Evolutionary conservation across 2,113 vertebrate species (phyloP).

Genomic region (Pampusana beccarii): DNA sequence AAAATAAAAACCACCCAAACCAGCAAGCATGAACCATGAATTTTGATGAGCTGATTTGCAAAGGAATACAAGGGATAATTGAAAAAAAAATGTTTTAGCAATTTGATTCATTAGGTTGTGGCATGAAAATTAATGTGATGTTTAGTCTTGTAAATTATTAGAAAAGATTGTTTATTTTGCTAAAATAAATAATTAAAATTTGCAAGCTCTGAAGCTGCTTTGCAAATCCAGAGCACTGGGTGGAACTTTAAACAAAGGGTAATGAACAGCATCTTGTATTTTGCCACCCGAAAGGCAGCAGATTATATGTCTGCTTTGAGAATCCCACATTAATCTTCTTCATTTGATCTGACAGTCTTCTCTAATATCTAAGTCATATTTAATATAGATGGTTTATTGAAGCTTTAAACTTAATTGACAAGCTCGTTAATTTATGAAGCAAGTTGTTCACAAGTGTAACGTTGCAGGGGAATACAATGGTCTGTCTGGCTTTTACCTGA

Average conservation of each 20-base stretch:
- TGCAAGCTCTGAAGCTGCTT: not conserved
- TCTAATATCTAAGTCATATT: constrained; percentile 18
- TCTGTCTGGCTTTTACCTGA: not conserved
- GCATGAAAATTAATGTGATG: not conserved
- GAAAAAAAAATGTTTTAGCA: not conserved
- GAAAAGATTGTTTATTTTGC: not conserved
- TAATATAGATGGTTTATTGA: constrained; percentile 41
- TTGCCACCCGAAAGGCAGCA: not conserved
- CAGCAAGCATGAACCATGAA: not conserved
- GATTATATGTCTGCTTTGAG: not conserved
- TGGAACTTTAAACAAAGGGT: not conserved
- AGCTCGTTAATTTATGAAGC: constrained; percentile 32
- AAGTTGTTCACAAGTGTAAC: not conserved
- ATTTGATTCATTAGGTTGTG: not conserved
- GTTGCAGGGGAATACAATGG: not conserved
- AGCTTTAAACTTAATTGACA: constrained; percentile 48
- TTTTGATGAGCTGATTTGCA: not conserved
- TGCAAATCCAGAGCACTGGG: not conserved
- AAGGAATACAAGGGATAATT: not conserved
- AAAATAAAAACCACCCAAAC: not conserved
- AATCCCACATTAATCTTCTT: constrained; percentile 12
- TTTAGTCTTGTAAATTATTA: not conserved
- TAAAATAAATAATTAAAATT: not conserved
- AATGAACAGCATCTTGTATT: not conserved
- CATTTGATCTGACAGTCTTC: not conserved